Conservation (phyloP, 2,113 vertebrate genomes). For the Girardinichthys multiradiatus region DNA sequence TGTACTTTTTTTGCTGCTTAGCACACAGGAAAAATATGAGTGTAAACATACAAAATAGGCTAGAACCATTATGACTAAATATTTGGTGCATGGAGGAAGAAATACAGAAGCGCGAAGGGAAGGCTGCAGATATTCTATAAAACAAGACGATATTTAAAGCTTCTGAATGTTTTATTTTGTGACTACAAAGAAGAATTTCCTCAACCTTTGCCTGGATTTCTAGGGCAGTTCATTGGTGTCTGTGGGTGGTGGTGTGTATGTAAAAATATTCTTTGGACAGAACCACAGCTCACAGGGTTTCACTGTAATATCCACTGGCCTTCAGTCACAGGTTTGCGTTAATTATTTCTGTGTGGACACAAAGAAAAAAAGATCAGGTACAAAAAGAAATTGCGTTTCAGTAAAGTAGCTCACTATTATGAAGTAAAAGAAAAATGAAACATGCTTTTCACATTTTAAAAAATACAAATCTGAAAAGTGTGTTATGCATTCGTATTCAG, state of each 20-base stretch:
- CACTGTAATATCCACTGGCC: constrained; percentile 27
- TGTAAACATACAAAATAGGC: constrained; percentile 7
- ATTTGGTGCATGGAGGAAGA: constrained; percentile 29
- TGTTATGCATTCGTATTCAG: too few relatives aligned
- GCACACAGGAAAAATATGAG: constrained; percentile 7
- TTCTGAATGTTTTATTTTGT: constrained; percentile 60
- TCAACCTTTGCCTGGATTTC: constrained; percentile 47
- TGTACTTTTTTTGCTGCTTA: constrained; percentile 27
- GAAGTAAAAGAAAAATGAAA: too few relatives aligned
- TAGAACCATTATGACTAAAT: constrained; percentile 12
- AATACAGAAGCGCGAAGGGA: constrained; percentile 10
- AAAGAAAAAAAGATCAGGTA: constrained; percentile 32
- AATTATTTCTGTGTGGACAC: constrained; percentile 49
- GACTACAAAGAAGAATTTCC: constrained; percentile 56
- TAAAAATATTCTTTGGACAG: constrained; percentile 43
- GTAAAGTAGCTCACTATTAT: neutral
- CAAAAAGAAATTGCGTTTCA: constrained; percentile 30
- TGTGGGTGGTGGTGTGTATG: constrained; percentile 56
- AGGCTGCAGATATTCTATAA: constrained; percentile 28
- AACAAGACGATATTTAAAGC: constrained; percentile 40
- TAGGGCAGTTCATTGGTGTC: constrained; percentile 47
- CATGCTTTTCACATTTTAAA: too few relatives aligned
- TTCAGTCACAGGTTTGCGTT: constrained; percentile 47
- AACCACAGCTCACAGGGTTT: constrained; percentile 42
- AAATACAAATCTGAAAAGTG: too few relatives aligned